Evolutionary conservation across 2,888 invertebrate species (phyloP).

Genomic region (Luperina testacea): DNA sequence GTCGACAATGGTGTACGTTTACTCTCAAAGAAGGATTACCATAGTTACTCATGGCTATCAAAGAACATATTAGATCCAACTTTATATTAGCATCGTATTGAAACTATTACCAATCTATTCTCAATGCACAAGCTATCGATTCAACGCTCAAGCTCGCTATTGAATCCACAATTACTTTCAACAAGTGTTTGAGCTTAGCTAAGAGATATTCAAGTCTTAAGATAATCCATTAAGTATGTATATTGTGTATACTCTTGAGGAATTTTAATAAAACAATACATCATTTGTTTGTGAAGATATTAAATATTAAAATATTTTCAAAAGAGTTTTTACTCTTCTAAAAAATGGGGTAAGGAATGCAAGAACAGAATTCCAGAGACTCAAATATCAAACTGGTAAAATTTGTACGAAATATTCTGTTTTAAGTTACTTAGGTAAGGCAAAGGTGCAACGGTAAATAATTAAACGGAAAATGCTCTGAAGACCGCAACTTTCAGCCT

Average conservation of each 20-base stretch:
- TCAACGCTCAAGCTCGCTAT: neutral
- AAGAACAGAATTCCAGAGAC: neutral
- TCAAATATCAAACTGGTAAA: neutral
- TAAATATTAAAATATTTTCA: neutral
- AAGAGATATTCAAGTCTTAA: constrained; percentile 5
- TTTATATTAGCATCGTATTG: neutral
- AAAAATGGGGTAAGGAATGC: neutral
- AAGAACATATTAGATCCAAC: neutral
- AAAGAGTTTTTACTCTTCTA: neutral
- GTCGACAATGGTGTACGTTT: neutral
- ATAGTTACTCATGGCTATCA: too few relatives aligned
- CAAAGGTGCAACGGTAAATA: neutral
- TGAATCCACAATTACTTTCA: constrained; percentile 26
- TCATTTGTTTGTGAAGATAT: constrained; percentile 7
- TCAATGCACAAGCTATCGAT: neutral
- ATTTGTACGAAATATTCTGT: neutral
- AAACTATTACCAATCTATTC: constrained; percentile 30
- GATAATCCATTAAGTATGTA: constrained; percentile 9
- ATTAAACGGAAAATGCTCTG: neutral
- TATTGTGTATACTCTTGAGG: constrained; percentile 10
- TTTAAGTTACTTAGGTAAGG: neutral
- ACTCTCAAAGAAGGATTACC: neutral
- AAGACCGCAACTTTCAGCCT: neutral
- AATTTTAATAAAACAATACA: neutral
- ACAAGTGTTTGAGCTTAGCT: constrained; percentile 24